A percentile compares a stretch with the other conserved stretches of the same genome.
Evolutionary conservation across 2,113 vertebrate species (phyloP).

Genomic region (Paramisgurnus dabryanus): DNA sequence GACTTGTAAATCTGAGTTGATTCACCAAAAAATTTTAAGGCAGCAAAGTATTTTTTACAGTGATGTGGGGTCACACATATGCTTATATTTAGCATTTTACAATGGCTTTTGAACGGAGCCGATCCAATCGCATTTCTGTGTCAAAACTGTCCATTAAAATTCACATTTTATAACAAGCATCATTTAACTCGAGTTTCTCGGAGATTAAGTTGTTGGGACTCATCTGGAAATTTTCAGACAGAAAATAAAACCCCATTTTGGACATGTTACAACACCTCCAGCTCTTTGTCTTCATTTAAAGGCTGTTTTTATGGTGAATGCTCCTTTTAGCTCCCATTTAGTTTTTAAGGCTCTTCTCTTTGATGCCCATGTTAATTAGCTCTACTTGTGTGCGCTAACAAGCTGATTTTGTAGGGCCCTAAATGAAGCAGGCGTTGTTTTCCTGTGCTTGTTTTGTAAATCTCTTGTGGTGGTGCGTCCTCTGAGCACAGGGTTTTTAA

Average conservation of each 20-base stretch:
- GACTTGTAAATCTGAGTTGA: too few species aligned
- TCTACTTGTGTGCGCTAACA: not conserved
- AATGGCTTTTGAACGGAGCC: too few species aligned
- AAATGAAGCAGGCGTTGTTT: conserved; percentile 19
- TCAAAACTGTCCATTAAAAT: too few species aligned
- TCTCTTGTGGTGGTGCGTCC: conserved; percentile 45
- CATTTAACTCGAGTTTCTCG: too few species aligned
- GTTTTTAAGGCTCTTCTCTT: conserved; percentile 3
- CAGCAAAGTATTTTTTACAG: too few species aligned
- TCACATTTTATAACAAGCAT: too few species aligned
- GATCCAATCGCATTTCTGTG: too few species aligned
- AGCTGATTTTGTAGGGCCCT: conserved; percentile 30
- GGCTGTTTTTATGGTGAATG: not conserved
- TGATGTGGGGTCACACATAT: too few species aligned
- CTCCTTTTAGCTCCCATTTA: conserved; percentile 8
- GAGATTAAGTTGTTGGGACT: too few species aligned
- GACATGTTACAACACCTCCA: not conserved
- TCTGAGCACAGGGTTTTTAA: conserved; percentile 55
- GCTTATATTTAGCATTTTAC: too few species aligned
- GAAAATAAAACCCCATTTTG: conserved; percentile 1
- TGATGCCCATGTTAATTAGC: conserved; percentile 32
- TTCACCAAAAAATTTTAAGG: too few species aligned
- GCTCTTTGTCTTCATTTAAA: conserved; percentile 17
- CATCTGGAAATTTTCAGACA: too few species aligned
- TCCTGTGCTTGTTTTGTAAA: conserved; percentile 51